These are phyloP conservation scores for Anastrepha obliqua DNA, from an alignment of 1,140 invertebrate genomes.

Conservation along the genomic window DNA sequence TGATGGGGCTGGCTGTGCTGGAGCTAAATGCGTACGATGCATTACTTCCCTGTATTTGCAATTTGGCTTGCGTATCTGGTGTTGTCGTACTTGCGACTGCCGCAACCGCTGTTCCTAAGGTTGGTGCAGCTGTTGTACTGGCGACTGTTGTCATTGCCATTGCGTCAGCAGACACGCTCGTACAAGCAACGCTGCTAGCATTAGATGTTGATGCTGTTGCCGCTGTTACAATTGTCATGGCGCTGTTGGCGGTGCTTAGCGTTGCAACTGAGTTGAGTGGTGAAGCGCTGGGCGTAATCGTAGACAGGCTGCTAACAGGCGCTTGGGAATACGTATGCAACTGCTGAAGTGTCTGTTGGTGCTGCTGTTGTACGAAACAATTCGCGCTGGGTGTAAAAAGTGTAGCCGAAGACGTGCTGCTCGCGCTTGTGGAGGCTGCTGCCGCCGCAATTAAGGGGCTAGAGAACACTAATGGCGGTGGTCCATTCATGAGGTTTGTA, in stretches of 20 bases:
- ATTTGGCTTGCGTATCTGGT: background rate
- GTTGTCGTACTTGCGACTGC: conserved; percentile 51
- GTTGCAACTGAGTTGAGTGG: background rate
- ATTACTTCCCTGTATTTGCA: background rate
- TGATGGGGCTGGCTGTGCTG: conserved; percentile 11
- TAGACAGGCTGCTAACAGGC: background rate
- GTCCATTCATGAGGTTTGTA: background rate
- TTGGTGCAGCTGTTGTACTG: conserved; percentile 56
- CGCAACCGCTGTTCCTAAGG: conserved; percentile 4
- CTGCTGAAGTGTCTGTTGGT: conserved; percentile 16
- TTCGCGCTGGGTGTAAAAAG: background rate
- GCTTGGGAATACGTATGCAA: background rate
- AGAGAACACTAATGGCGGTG: conserved; percentile 39
- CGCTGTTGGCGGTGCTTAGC: background rate
- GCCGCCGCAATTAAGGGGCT: conserved; percentile 12
- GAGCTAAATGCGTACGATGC: conserved; percentile 14
- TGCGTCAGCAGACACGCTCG: conserved; percentile 28
- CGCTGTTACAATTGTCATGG: conserved; percentile 20
- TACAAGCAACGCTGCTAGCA: conserved; percentile 41
- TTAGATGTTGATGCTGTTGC: conserved; percentile 42
- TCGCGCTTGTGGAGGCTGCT: background rate
- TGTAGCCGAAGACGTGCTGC: background rate
- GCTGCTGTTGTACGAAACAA: conserved; percentile 29
- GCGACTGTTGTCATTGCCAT: conserved; percentile 61
- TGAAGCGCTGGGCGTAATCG: background rate